Conservation (phyloP, 2,797 vertebrate genomes). For the Sus cebifrons region DNA sequence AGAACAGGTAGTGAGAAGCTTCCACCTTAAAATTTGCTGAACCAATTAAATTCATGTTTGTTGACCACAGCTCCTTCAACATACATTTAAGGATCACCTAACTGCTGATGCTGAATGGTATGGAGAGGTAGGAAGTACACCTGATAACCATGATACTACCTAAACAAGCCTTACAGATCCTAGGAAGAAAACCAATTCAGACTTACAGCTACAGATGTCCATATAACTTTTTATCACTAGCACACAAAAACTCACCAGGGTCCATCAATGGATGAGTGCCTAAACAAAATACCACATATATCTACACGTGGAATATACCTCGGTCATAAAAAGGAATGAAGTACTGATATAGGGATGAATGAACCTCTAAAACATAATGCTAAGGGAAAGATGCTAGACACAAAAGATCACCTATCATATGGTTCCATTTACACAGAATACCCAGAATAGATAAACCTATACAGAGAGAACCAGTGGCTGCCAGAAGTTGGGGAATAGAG, state of each 20-base stretch:
- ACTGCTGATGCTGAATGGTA: neutral
- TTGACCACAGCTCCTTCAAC: neutral
- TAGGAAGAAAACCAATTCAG: neutral
- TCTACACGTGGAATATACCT: neutral
- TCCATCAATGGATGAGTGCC: neutral
- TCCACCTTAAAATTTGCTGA: neutral
- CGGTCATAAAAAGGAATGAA: neutral
- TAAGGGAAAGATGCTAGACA: conserved; percentile 11
- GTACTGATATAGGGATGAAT: neutral
- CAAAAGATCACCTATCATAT: neutral
- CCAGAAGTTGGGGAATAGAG: neutral
- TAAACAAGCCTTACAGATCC: neutral
- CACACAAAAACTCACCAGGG: conserved; percentile 11
- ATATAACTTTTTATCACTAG: neutral
- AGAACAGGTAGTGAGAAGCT: neutral
- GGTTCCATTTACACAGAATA: neutral
- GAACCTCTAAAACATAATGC: neutral
- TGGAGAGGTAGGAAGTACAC: neutral
- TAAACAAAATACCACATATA: neutral
- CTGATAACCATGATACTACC: neutral
- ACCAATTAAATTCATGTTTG: conserved; percentile 20
- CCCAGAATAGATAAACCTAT: neutral
- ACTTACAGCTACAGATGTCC: neutral
- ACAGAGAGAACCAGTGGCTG: neutral
- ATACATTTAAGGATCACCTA: neutral